Evolutionary conservation across 1,140 invertebrate genomes (phyloP).

Genomic region (Agrypnia vestita): DNA sequence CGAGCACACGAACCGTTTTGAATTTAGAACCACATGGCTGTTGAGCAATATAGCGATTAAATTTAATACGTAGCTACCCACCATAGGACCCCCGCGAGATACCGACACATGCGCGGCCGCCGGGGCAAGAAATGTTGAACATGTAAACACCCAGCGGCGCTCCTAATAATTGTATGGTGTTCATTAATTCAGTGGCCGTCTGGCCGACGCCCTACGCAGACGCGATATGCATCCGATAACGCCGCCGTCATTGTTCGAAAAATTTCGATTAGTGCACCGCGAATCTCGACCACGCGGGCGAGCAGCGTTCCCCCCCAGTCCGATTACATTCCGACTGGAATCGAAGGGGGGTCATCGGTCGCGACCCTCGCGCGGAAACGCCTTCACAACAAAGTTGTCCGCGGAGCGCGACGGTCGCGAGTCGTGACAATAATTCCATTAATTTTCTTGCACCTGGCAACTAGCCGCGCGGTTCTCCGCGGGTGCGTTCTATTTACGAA

Average conservation of each 20-base stretch:
- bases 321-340: slow-evolving; percentile 28
- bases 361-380: slow-evolving; percentile 36
- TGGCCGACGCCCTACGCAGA: slow-evolving; percentile 46
- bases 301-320: slow-evolving; percentile 10
- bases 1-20: background rate
- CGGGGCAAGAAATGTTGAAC: slow-evolving; percentile 33
- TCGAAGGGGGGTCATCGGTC: slow-evolving; percentile 39
- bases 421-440: slow-evolving; percentile 10
- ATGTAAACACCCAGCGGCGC: slow-evolving; percentile 39
- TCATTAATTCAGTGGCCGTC: slow-evolving; percentile 46
- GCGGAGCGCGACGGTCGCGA: slow-evolving; percentile 7
- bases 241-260: background rate
- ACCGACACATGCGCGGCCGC: slow-evolving; percentile 7
- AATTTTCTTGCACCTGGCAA: slow-evolving; percentile 19
- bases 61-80: background rate
- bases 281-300: slow-evolving; percentile 28
- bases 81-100: slow-evolving; percentile 3
- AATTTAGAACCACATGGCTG: slow-evolving; percentile 34
- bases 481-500: slow-evolving; percentile 44
- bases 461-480: background rate
- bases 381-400: slow-evolving; percentile 14
- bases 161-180: slow-evolving; percentile 40
- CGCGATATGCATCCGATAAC: slow-evolving; percentile 23
- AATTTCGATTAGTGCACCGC: slow-evolving; percentile 32
- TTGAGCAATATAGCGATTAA: slow-evolving; percentile 14